Percentiles rank a stretch among this genome's conserved stretches.
These are phyloP conservation scores for Coracopsis vasa DNA, from an alignment of 2,113 vertebrate genomes.

Conservation along the genomic window DNA sequence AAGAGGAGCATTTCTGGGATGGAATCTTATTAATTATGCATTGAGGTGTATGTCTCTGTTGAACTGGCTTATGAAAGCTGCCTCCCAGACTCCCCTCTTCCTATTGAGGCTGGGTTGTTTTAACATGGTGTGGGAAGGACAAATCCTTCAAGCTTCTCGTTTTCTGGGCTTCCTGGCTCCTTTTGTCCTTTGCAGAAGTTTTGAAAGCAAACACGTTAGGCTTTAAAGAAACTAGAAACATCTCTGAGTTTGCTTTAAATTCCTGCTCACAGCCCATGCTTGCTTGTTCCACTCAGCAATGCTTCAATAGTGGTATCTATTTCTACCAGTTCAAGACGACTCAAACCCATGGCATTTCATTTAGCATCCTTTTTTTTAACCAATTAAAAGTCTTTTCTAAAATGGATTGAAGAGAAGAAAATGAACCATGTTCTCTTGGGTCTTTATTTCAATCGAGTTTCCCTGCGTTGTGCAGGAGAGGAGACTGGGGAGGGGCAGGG, in stretches of 20 bases:
- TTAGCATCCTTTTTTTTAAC: conserved; percentile 68
- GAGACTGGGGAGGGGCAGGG: conserved; percentile 29
- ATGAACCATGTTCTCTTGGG: conserved; percentile 73
- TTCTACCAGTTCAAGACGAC: conserved; percentile 31
- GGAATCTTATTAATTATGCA: conserved; percentile 59
- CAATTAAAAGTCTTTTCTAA: conserved; percentile 78
- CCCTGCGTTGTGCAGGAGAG: conserved; percentile 75
- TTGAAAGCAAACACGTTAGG: conserved; percentile 56
- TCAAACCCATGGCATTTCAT: conserved; percentile 69
- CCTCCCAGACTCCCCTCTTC: conserved; percentile 56
- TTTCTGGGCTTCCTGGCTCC: conserved; percentile 37
- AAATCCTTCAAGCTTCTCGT: conserved; percentile 52
- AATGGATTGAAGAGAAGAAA: conserved; percentile 74
- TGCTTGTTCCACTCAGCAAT: conserved; percentile 45
- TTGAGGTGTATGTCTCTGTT: conserved; percentile 5
- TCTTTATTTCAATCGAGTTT: conserved; percentile 77
- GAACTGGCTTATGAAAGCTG: conserved; percentile 53
- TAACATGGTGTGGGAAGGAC: conserved; percentile 50
- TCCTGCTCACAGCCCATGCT: conserved; percentile 50
- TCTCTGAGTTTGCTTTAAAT: conserved; percentile 56
- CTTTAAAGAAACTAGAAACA: conserved; percentile 51
- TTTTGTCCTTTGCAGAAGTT: conserved; percentile 55
- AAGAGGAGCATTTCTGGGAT: conserved; percentile 51
- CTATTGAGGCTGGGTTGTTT: background rate
- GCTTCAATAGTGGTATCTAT: conserved; percentile 63